Evolutionary conservation across 64 coral and sea anemone genomes (phyloP).

Genomic region (Porites lutea): DNA sequence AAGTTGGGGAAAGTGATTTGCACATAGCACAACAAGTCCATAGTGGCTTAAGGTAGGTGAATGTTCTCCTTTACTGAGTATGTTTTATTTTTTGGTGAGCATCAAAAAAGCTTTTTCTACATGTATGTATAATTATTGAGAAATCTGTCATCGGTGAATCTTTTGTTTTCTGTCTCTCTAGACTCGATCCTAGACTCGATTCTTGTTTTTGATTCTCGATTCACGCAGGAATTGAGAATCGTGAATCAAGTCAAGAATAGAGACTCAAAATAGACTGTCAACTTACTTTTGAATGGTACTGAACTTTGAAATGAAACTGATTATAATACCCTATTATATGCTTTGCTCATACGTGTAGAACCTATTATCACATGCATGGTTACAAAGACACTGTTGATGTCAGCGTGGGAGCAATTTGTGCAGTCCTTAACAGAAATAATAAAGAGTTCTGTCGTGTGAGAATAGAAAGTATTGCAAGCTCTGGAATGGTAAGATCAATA

Average conservation of each 20-base stretch:
- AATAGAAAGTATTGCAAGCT: constrained; percentile 1
- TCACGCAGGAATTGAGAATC: too few species aligned
- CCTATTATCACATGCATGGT: neutral
- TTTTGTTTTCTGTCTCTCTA: too few species aligned
- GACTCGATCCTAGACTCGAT: too few species aligned
- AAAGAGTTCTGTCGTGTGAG: constrained; percentile 34
- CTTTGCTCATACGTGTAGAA: neutral
- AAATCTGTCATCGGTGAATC: too few species aligned
- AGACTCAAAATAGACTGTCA: too few species aligned
- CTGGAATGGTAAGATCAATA: neutral
- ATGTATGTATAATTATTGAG: too few species aligned
- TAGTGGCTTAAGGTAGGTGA: neutral
- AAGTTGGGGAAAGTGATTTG: constrained; percentile 2
- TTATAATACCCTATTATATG: neutral
- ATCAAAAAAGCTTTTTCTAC: too few species aligned
- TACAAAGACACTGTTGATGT: neutral
- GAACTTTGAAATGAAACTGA: too few species aligned
- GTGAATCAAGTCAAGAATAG: too few species aligned
- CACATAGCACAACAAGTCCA: neutral
- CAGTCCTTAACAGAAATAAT: neutral
- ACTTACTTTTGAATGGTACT: too few species aligned
- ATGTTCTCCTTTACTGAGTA: neutral
- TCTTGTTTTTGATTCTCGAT: too few species aligned
- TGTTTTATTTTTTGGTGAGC: too few species aligned
- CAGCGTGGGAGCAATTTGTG: constrained; percentile 9